Conservation (phyloP, 2,113 vertebrate genomes). For the Dicaeum eximium region DNA sequence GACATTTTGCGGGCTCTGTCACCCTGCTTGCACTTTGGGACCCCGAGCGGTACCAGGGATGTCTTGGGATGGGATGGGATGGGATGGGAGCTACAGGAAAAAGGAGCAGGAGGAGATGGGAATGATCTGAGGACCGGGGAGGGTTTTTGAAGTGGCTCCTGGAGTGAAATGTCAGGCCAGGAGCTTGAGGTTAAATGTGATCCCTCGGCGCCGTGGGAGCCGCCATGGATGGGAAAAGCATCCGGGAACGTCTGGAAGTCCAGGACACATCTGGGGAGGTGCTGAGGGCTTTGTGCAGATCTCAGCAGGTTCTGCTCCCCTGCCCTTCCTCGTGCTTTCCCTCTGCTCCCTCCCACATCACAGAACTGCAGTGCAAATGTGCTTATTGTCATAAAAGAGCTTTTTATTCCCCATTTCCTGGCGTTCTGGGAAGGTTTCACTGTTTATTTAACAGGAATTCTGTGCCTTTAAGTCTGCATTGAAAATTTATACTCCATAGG, state of each 20-base stretch:
- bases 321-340: not conserved
- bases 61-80: not conserved
- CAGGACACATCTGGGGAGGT: not conserved
- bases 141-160: not conserved
- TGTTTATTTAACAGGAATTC: constrained; percentile 20
- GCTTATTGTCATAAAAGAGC: not conserved
- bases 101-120: not conserved
- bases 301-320: not conserved
- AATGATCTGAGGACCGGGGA: not conserved
- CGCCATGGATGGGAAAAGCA: not conserved
- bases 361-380: not conserved
- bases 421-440: not conserved
- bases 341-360: not conserved
- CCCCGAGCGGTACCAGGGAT: fast-evolving
- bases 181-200: not conserved
- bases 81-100: fast-evolving
- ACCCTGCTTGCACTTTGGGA: fast-evolving
- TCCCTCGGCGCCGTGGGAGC: not conserved
- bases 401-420: not conserved
- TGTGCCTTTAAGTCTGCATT: not conserved
- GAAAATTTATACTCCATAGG: not conserved
- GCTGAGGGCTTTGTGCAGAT: not conserved
- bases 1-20: not conserved
- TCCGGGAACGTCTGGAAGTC: not conserved
- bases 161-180: not conserved